A percentile compares a stretch with the other conserved stretches of the same genome.
Evolutionary conservation across 2,888 invertebrate genomes (phyloP).

Genomic region (Cephus sareptanus): DNA sequence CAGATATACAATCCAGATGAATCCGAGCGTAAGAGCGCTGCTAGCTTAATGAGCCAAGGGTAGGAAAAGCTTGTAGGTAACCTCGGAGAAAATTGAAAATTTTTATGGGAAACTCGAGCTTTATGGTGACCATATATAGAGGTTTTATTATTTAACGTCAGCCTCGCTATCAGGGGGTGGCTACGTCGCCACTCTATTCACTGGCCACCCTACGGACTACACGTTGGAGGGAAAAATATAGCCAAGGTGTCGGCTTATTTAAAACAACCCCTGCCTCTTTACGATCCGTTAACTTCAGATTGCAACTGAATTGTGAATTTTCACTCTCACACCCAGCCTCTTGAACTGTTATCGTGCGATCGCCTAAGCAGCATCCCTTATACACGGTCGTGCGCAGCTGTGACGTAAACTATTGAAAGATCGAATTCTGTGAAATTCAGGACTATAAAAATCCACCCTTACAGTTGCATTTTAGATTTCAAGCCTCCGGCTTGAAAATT

Average conservation of each 20-base stretch:
- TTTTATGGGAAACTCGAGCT: not conserved
- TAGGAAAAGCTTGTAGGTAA: not conserved
- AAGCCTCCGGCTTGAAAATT: not conserved
- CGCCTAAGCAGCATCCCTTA: not conserved
- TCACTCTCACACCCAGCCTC: not conserved
- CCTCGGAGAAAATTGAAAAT: constrained; percentile 16
- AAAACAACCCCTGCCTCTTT: not conserved
- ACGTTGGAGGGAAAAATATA: not conserved
- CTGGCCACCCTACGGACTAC: not conserved
- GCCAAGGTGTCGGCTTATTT: not conserved
- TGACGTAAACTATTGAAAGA: not conserved
- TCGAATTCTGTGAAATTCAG: not conserved
- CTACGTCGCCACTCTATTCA: not conserved
- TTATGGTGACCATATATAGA: not conserved
- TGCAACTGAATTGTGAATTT: not conserved
- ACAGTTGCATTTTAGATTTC: not conserved
- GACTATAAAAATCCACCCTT: not conserved
- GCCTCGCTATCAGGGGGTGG: not conserved
- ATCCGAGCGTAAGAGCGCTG: not conserved
- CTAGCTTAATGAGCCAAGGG: not conserved
- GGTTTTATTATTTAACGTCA: constrained; percentile 7
- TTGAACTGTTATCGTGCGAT: not conserved
- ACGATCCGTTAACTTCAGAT: not conserved
- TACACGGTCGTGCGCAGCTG: not conserved
- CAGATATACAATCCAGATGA: not conserved